These are phyloP conservation scores for Acronicta aceris DNA, from an alignment of 2,888 invertebrate species.

Conservation along the genomic window DNA sequence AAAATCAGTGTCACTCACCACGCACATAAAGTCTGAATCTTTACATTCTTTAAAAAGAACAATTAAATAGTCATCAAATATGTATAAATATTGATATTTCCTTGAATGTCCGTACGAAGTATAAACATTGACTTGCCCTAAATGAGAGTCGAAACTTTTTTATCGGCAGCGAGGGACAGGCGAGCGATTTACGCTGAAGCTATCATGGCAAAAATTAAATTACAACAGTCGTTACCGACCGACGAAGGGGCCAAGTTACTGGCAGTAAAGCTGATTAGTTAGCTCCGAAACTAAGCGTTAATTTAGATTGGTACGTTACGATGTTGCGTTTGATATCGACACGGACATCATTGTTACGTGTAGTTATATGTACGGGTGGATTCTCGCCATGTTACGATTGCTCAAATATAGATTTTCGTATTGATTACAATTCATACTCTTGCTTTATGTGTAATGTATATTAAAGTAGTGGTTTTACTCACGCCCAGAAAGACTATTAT, in stretches of 20 bases:
- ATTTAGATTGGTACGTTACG: slow-evolving; percentile 69
- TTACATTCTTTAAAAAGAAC: background rate
- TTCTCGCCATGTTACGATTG: background rate
- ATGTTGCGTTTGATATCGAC: slow-evolving; percentile 59
- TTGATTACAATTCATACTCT: background rate
- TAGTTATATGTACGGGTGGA: slow-evolving; percentile 8
- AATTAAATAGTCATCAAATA: background rate
- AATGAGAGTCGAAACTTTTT: slow-evolving; percentile 68
- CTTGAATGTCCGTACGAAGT: slow-evolving; percentile 25
- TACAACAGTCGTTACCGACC: slow-evolving; percentile 70
- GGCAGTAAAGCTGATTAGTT: slow-evolving; percentile 80
- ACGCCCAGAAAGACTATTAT: no score
- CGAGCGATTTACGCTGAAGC: slow-evolving; percentile 61
- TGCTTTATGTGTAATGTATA: no score
- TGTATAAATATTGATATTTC: slow-evolving; percentile 6
- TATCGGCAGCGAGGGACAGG: slow-evolving; percentile 63
- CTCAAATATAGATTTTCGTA: background rate
- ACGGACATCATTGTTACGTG: slow-evolving; percentile 61
- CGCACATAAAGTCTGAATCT: no score
- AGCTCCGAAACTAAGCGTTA: slow-evolving; percentile 80
- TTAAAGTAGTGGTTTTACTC: no score
- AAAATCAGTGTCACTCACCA: no score
- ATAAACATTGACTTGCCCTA: slow-evolving; percentile 56
- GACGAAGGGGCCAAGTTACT: slow-evolving; percentile 66
- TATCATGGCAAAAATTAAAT: slow-evolving; percentile 77